phyloP scores from a whole-genome alignment of 2,888 invertebrate genomes.

The Buathra laborator region DNA sequence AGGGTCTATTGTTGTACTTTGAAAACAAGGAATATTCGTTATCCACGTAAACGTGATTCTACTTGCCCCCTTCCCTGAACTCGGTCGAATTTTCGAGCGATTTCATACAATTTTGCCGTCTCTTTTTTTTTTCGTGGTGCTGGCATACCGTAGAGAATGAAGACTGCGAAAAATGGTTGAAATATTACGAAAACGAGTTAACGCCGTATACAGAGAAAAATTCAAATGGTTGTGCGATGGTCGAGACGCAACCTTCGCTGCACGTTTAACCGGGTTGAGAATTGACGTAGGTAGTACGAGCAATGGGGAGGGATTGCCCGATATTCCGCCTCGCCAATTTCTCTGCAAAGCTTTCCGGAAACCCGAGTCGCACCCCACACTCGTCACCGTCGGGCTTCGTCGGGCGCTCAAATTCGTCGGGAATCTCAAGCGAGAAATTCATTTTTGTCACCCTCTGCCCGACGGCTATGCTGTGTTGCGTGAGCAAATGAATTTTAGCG shows the following conservation, averaged over 20 bases:
- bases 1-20: neutral
- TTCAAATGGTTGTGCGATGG: conserved; percentile 1
- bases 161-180: conserved; percentile 11
- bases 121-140: neutral
- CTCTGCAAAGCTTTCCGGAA: conserved; percentile 38
- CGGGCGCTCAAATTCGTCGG: conserved; percentile 45
- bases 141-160: neutral
- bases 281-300: conserved; percentile 37
- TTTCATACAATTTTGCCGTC: neutral
- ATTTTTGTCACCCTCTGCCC: conserved; percentile 21
- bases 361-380: neutral
- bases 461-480: conserved; percentile 18
- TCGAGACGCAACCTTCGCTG: conserved; percentile 9
- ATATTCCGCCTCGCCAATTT: conserved; percentile 62
- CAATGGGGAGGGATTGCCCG: conserved; percentile 16
- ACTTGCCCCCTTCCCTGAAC: neutral
- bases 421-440: conserved; percentile 53
- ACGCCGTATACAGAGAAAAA: conserved; percentile 21
- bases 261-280: conserved; percentile 31
- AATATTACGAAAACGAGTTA: conserved; percentile 43
- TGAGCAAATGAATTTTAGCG: conserved; percentile 39
- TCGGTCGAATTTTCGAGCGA: conserved; percentile 28
- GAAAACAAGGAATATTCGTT: conserved; percentile 11
- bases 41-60: neutral
- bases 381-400: conserved; percentile 16